phyloP scores from a whole-genome alignment of 2,797 vertebrate species.

The Vipera latastei region DNA sequence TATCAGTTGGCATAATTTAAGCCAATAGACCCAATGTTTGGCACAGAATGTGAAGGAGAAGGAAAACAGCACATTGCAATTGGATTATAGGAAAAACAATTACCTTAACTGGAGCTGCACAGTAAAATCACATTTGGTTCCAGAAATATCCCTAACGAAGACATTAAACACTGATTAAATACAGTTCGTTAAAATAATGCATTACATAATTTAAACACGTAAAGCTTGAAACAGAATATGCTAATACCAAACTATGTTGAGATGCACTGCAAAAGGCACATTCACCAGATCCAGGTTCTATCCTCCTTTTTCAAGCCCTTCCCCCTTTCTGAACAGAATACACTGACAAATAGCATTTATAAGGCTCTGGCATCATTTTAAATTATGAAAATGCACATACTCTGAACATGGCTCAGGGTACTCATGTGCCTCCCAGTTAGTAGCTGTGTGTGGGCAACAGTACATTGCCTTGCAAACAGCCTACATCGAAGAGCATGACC shows the following conservation, averaged over 20 bases:
- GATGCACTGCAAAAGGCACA: no score
- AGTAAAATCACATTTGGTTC: conserved; percentile 99
- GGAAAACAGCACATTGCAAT: background rate
- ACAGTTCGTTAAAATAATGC: conserved; percentile 5
- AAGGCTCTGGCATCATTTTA: background rate
- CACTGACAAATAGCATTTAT: background rate
- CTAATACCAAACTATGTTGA: background rate
- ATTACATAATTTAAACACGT: background rate
- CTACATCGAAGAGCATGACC: background rate
- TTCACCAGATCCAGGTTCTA: no score
- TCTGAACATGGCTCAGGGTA: background rate
- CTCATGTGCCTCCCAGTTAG: background rate
- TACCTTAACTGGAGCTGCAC: conserved; percentile 98
- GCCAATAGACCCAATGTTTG: background rate
- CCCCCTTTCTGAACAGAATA: background rate
- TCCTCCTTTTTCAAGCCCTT: background rate
- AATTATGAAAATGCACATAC: background rate
- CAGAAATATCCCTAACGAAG: conserved; percentile 92
- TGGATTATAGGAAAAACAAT: conserved; percentile 12
- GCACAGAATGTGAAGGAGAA: background rate
- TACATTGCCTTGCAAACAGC: background rate
- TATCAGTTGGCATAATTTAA: background rate
- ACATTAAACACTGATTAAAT: conserved; percentile 41
- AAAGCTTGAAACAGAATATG: background rate
- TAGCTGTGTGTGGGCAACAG: background rate